A percentile compares a stretch with the other conserved stretches of the same genome.
These are phyloP conservation scores for Rhingia campestris DNA, from an alignment of 2,888 invertebrate species.

Conservation along the genomic window DNA sequence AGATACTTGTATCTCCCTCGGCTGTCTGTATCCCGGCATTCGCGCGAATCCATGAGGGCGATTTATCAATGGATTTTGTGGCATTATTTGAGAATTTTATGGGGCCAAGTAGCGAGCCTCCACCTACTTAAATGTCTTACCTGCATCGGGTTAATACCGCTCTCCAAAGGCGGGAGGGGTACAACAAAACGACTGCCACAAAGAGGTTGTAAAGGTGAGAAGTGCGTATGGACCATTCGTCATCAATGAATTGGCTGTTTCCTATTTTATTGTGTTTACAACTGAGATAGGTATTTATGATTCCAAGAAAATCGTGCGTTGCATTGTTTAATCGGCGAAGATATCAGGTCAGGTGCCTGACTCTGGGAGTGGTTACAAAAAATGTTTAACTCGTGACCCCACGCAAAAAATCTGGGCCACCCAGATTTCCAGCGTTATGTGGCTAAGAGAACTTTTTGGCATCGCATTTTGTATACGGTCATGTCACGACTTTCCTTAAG, in stretches of 20 bases:
- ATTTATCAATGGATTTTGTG: slow-evolving; percentile 74
- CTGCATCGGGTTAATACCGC: not conserved
- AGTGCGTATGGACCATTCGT: slow-evolving; percentile 56
- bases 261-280: not conserved
- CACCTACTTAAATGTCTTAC: slow-evolving; percentile 38
- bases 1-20: slow-evolving; percentile 26
- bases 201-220: slow-evolving; percentile 54
- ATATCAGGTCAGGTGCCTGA: not conserved
- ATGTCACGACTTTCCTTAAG: slow-evolving; percentile 71
- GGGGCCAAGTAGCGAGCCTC: slow-evolving; percentile 53
- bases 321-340: no score
- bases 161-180: slow-evolving; percentile 1
- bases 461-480: slow-evolving; percentile 48
- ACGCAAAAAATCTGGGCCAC: slow-evolving; percentile 60
- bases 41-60: slow-evolving; percentile 62
- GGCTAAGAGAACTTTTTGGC: slow-evolving; percentile 47
- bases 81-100: slow-evolving; percentile 69
- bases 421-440: slow-evolving; percentile 45
- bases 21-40: slow-evolving; percentile 3
- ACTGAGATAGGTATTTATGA: slow-evolving; percentile 43
- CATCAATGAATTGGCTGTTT: slow-evolving; percentile 38
- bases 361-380: not conserved
- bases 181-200: slow-evolving; percentile 2
- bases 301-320: slow-evolving; percentile 42
- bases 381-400: not conserved